Conservation (phyloP, 2,797 vertebrate genomes). For the Myiothlypis chrysogaster region DNA sequence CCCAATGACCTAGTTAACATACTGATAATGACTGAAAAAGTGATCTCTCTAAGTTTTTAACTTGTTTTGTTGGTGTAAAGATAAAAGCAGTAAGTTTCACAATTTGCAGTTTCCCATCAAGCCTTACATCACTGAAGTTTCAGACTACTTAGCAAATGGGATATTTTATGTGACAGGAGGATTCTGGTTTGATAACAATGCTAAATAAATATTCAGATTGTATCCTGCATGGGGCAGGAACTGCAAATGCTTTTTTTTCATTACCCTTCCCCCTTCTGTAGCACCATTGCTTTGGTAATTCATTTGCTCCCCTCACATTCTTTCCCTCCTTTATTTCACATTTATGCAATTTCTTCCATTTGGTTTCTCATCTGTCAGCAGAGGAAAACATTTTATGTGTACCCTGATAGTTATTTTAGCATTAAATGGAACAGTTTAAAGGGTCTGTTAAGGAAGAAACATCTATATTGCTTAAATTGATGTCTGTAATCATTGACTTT, state of each 20-base stretch:
- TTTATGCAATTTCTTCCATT: conserved; percentile 34
- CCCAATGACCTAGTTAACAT: conserved; percentile 59
- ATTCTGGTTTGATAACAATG: conserved; percentile 36
- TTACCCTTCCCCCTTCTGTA: neutral
- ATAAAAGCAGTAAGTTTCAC: conserved; percentile 50
- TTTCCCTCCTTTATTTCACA: conserved; percentile 30
- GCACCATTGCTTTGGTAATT: conserved; percentile 30
- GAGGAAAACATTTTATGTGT: conserved; percentile 38
- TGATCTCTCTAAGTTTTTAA: conserved; percentile 33
- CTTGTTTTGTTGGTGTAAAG: conserved; percentile 53
- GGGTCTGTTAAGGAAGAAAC: conserved; percentile 37
- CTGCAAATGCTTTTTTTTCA: conserved; percentile 11
- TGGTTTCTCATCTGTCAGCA: conserved; percentile 39
- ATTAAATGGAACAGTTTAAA: conserved; percentile 39
- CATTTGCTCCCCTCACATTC: conserved; percentile 12
- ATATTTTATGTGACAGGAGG: conserved; percentile 43
- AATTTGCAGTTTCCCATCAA: conserved; percentile 35
- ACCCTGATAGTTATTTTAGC: conserved; percentile 9
- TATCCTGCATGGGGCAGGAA: conserved; percentile 4
- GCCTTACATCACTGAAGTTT: conserved; percentile 27
- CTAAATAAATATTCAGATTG: conserved; percentile 3
- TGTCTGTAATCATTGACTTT: conserved; percentile 50
- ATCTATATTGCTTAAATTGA: conserved; percentile 36
- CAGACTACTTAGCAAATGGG: conserved; percentile 49
- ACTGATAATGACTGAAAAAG: conserved; percentile 37